Conservation (phyloP, 2,797 vertebrate genomes). For the Megaceryle alcyon region DNA sequence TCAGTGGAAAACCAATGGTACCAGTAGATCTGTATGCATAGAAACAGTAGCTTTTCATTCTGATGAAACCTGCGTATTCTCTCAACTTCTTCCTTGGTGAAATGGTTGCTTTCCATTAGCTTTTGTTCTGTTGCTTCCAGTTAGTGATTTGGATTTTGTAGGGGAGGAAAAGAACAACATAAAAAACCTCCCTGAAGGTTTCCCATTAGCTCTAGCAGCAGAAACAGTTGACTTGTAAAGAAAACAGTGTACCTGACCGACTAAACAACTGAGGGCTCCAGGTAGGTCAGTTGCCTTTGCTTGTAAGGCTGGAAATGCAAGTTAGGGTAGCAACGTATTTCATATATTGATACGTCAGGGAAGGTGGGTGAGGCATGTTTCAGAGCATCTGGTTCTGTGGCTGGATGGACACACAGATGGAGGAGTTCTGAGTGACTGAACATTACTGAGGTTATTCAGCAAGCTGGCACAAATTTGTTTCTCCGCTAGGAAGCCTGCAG, state of each 20-base stretch:
- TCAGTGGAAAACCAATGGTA: not conserved
- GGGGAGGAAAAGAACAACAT: rapidly evolving
- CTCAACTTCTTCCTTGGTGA: not conserved
- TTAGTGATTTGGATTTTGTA: not conserved
- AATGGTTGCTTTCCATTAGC: not conserved
- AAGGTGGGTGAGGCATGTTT: slow-evolving; percentile 39
- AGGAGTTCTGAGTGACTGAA: slow-evolving; percentile 69
- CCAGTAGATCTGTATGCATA: not conserved
- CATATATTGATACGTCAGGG: slow-evolving; percentile 10
- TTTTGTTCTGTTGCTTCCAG: not conserved
- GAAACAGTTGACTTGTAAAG: not conserved
- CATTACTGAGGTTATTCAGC: slow-evolving; percentile 62
- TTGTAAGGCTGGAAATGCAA: slow-evolving; percentile 8
- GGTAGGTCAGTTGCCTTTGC: not conserved
- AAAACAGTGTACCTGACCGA: not conserved
- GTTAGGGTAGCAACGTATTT: slow-evolving; percentile 22
- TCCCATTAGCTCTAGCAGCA: not conserved
- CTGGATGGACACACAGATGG: slow-evolving; percentile 68
- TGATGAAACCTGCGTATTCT: not conserved
- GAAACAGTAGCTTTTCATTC: not conserved
- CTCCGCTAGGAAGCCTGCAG: slow-evolving; percentile 17
- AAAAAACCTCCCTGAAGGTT: not conserved
- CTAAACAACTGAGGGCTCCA: not conserved
- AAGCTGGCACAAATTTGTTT: slow-evolving; percentile 15
- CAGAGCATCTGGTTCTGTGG: slow-evolving; percentile 71